A percentile compares a stretch with the other conserved stretches of the same genome.
phyloP scores from a whole-genome alignment of 2,797 vertebrate genomes.

The Hippopotamyrus pictus region DNA sequence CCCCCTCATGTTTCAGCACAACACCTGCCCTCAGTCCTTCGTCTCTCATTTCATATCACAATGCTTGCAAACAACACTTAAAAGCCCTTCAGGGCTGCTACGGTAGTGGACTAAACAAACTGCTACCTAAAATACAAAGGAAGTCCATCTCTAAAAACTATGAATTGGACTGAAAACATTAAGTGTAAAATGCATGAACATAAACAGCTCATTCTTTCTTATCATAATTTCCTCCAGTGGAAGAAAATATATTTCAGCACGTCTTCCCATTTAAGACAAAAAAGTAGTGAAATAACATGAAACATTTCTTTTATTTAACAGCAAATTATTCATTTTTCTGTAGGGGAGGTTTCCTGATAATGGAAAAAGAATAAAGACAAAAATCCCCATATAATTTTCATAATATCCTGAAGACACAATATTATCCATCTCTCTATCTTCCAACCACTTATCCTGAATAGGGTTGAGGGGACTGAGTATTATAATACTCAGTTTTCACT shows the following conservation, averaged over 20 bases:
- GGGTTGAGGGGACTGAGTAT: background rate
- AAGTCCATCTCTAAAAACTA: background rate
- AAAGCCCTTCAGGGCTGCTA: background rate
- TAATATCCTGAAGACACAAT: background rate
- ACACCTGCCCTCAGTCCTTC: background rate
- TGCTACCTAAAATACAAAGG: background rate
- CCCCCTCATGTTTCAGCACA: background rate
- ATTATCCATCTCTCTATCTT: background rate
- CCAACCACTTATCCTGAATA: background rate
- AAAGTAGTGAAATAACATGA: background rate
- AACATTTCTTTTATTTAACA: background rate
- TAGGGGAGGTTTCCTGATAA: background rate
- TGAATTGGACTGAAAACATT: background rate
- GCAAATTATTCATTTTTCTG: background rate
- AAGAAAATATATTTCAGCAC: background rate
- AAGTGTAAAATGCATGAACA: background rate
- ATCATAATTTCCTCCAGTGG: background rate
- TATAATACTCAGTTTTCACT: no score
- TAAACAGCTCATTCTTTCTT: background rate
- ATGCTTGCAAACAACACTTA: background rate
- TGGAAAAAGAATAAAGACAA: background rate
- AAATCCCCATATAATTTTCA: background rate
- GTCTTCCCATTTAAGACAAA: background rate
- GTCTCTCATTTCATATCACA: background rate
- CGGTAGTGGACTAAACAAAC: background rate